phyloP scores from a whole-genome alignment of 2,113 vertebrate species.

The Gobio gobio region DNA sequence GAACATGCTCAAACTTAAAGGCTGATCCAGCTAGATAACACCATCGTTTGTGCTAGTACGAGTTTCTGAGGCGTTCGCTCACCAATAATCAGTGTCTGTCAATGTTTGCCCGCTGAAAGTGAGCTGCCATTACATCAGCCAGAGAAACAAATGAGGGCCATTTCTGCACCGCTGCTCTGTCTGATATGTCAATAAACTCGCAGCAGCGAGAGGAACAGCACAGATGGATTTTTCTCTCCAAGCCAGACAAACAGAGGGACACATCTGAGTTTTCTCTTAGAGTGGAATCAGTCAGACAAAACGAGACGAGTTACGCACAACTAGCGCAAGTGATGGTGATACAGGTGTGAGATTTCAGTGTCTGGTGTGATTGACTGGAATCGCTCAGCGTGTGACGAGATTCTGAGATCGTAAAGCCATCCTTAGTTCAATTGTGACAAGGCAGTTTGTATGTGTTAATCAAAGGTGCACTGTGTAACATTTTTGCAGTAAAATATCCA shows the following conservation, averaged over 20 bases:
- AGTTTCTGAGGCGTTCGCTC: constrained; percentile 72
- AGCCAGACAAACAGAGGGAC: constrained; percentile 74
- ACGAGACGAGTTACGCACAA: constrained; percentile 61
- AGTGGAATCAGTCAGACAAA: constrained; percentile 72
- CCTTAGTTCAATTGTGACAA: constrained; percentile 68
- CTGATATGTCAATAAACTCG: constrained; percentile 80
- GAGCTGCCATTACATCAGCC: constrained; percentile 79
- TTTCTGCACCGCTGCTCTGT: constrained; percentile 79
- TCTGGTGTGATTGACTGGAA: neutral
- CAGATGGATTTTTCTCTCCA: constrained; percentile 75
- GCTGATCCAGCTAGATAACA: constrained; percentile 61
- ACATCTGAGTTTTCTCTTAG: constrained; percentile 72
- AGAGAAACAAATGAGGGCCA: constrained; percentile 83
- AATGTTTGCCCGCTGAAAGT: constrained; percentile 76
- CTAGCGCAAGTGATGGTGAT: neutral
- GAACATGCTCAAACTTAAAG: neutral
- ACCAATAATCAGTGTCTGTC: constrained; percentile 71
- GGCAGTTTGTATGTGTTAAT: neutral
- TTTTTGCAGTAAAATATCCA: no score
- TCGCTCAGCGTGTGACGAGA: neutral
- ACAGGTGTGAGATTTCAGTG: constrained; percentile 2
- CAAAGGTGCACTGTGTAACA: neutral
- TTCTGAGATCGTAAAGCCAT: constrained; percentile 52
- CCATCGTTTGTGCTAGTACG: constrained; percentile 72
- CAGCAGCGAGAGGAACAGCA: constrained; percentile 70